Evolutionary conservation across 2,113 vertebrate genomes (phyloP).

Genomic region (Equus quagga): DNA sequence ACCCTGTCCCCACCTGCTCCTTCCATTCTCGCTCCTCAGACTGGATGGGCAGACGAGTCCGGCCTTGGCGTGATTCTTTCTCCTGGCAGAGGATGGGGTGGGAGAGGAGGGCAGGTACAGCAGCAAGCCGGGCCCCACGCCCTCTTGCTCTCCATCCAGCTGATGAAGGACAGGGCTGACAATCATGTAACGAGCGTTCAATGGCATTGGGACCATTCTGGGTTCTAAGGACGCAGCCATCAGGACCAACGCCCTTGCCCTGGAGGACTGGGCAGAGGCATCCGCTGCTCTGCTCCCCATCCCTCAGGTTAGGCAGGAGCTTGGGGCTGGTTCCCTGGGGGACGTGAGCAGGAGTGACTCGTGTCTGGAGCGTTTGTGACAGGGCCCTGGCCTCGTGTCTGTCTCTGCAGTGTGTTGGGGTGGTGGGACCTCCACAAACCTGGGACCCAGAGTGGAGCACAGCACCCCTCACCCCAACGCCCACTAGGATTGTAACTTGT

Average conservation of each 20-base stretch:
- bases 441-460: neutral
- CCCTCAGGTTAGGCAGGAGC: neutral
- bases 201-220: accelerated
- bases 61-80: neutral
- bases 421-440: neutral
- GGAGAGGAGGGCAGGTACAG: neutral
- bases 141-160: neutral
- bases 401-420: neutral
- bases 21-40: too few species aligned
- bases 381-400: neutral
- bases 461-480: neutral
- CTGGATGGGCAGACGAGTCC: neutral
- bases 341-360: neutral
- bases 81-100: accelerated
- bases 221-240: too few species aligned
- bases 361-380: neutral
- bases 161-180: neutral
- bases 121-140: neutral
- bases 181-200: neutral
- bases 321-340: neutral
- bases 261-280: too few species aligned
- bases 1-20: neutral
- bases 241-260: neutral
- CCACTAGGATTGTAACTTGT: neutral
- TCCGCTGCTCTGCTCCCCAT: neutral